phyloP scores from a whole-genome alignment of 2,888 invertebrate genomes.

The Tortrix viridana region DNA sequence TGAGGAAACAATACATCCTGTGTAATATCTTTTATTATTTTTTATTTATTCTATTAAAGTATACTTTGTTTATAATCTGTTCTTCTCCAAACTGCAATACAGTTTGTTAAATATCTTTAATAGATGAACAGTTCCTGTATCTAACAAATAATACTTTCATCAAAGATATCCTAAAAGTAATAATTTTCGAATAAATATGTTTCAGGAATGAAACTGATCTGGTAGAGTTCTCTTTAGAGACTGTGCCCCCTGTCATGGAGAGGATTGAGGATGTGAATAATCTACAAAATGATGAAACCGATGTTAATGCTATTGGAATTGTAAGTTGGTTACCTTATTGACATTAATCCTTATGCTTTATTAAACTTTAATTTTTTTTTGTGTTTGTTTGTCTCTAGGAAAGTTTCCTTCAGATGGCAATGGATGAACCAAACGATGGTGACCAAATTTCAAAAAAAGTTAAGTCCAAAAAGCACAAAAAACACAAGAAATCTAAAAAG shows the following conservation, averaged over 20 bases:
- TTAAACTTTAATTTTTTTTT: neutral
- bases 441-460: constrained; percentile 47
- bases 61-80: too few species aligned
- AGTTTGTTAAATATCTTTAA: too few species aligned
- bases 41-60: too few species aligned
- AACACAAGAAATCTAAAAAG: constrained; percentile 77
- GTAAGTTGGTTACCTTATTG: constrained; percentile 51
- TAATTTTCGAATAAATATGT: constrained; percentile 20
- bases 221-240: constrained; percentile 71
- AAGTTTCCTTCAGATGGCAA: constrained; percentile 67
- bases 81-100: too few species aligned
- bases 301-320: constrained; percentile 57
- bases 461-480: constrained; percentile 73
- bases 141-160: too few species aligned
- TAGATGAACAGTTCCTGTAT: too few species aligned
- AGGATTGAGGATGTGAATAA: constrained; percentile 59
- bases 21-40: too few species aligned
- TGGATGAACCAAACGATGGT: constrained; percentile 59
- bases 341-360: neutral
- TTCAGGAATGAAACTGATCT: constrained; percentile 58
- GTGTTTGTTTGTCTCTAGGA: constrained; percentile 57
- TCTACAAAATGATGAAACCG: constrained; percentile 48
- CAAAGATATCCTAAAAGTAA: too few species aligned
- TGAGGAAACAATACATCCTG: too few species aligned
- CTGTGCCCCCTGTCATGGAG: constrained; percentile 73